Conservation (phyloP, 2,113 vertebrate species). For the Pseudopipra pipra region DNA sequence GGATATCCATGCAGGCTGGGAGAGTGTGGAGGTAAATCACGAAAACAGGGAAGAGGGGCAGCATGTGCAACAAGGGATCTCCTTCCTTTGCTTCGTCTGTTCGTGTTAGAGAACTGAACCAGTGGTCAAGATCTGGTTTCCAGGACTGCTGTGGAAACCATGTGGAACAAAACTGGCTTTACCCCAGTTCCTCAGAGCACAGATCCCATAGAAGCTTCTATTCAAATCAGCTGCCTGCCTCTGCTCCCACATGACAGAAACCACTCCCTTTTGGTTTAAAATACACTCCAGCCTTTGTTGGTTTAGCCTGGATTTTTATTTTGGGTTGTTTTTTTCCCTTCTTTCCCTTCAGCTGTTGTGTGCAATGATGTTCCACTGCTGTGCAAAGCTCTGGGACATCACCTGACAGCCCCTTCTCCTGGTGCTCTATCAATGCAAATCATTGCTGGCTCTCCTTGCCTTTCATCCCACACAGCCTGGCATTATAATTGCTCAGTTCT, state of each 20-base stretch:
- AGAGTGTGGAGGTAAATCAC: neutral
- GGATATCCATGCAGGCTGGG: neutral
- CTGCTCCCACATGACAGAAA: neutral
- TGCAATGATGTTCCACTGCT: neutral
- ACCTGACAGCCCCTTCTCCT: neutral
- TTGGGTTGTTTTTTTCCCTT: neutral
- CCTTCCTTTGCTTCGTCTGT: neutral
- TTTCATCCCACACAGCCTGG: slow-evolving; percentile 33
- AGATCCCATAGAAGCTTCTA: neutral
- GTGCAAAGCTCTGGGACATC: neutral
- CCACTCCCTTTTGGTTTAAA: neutral
- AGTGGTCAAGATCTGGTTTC: neutral
- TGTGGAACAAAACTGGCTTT: fast-evolving
- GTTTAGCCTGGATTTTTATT: neutral
- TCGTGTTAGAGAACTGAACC: neutral
- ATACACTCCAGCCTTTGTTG: fast-evolving
- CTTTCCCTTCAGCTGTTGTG: neutral
- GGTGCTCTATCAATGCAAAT: slow-evolving; percentile 24
- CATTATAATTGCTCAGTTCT: slow-evolving; percentile 46
- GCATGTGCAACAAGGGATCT: neutral
- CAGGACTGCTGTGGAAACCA: neutral
- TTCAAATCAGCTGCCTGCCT: neutral
- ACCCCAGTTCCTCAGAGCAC: neutral
- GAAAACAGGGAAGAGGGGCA: neutral
- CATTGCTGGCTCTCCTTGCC: slow-evolving; percentile 1